A percentile compares a stretch with the other conserved stretches of the same genome.
Evolutionary conservation across 2,113 vertebrate species (phyloP).

Genomic region (Pseudonaja textilis): DNA sequence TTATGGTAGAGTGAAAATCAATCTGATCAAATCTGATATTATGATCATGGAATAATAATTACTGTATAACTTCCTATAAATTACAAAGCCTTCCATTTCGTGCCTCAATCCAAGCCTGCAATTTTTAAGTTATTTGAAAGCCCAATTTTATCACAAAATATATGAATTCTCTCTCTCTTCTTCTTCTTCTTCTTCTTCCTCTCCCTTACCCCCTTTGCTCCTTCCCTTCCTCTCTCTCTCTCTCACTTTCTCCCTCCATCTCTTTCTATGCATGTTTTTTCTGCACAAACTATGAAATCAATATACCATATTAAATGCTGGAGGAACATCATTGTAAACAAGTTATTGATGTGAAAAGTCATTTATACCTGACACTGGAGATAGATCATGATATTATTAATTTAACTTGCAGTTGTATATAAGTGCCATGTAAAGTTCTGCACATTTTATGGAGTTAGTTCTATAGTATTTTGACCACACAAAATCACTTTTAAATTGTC

Average conservation of each 20-base stretch:
- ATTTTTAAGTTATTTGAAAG: constrained; percentile 49
- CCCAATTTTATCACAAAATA: constrained; percentile 37
- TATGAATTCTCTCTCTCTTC: background rate
- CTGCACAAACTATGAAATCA: constrained; percentile 58
- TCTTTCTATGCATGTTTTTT: constrained; percentile 10
- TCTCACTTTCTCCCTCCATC: too few species aligned
- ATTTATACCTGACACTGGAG: constrained; percentile 57
- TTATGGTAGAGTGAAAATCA: background rate
- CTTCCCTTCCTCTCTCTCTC: too few species aligned
- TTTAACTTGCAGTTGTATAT: constrained; percentile 54
- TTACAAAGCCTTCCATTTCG: constrained; percentile 37
- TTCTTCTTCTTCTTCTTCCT: too few species aligned
- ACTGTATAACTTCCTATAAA: constrained; percentile 14
- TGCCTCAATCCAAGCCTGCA: constrained; percentile 26
- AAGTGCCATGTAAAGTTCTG: constrained; percentile 58
- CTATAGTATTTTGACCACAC: constrained; percentile 63
- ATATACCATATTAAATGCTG: constrained; percentile 52
- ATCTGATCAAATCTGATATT: background rate
- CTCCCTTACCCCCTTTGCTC: too few species aligned
- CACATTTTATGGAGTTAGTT: constrained; percentile 58
- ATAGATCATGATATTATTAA: constrained; percentile 62
- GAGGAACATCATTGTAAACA: constrained; percentile 56
- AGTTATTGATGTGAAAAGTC: constrained; percentile 57
- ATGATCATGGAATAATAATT: constrained; percentile 9
- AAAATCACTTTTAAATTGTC: constrained; percentile 68